phyloP scores from a whole-genome alignment of 2,797 vertebrate species.

The Pteronotus mesoamericanus region DNA sequence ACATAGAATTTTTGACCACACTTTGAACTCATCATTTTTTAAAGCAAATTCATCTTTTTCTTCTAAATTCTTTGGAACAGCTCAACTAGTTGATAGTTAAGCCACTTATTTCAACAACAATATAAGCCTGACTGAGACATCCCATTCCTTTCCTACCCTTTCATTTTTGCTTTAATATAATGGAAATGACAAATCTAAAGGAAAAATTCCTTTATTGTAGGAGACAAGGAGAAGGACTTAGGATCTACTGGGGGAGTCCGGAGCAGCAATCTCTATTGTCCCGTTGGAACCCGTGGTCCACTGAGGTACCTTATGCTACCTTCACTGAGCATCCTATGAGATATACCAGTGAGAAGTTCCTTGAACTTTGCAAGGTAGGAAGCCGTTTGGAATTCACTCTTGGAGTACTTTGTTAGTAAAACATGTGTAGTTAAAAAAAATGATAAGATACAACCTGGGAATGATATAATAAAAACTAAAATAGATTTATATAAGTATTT shows the following conservation, averaged over 20 bases:
- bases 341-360: conserved; percentile 75
- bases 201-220: conserved; percentile 69
- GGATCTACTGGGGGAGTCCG: conserved; percentile 83
- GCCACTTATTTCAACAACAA: not conserved
- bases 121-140: not conserved
- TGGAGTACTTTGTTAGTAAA: not conserved
- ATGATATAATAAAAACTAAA: not conserved
- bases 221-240: conserved; percentile 86
- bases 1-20: not conserved
- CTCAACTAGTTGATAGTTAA: not conserved
- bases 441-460: not conserved
- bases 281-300: conserved; percentile 88
- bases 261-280: conserved; percentile 84
- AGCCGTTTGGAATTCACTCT: not conserved
- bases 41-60: not conserved
- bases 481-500: not conserved
- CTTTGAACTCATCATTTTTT: not conserved
- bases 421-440: not conserved
- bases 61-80: not conserved
- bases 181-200: conserved; percentile 4
- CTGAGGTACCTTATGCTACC: conserved; percentile 83
- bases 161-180: conserved; percentile 1
- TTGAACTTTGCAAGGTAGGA: conserved; percentile 82
- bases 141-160: not conserved
- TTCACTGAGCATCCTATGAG: conserved; percentile 86